A percentile compares a stretch with the other conserved stretches of the same genome.
These are phyloP conservation scores for Rhombomys opimus DNA, from an alignment of 2,113 vertebrate species.

Conservation along the genomic window DNA sequence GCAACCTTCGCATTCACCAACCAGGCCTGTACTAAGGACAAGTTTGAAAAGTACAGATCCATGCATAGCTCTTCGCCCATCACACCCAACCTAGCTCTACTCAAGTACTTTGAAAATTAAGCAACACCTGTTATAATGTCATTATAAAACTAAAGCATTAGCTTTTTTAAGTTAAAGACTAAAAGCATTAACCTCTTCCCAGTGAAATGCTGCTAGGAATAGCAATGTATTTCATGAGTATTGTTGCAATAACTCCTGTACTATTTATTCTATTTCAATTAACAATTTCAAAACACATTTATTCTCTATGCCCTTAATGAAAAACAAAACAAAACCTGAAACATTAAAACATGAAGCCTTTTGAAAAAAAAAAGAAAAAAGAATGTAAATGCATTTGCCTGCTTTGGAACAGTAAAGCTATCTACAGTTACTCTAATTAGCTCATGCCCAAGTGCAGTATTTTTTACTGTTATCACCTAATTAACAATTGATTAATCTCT, in stretches of 20 bases:
- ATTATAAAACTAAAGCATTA: not conserved
- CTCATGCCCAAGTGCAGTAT: not conserved
- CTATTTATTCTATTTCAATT: not conserved
- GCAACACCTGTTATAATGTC: not conserved
- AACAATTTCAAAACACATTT: not conserved
- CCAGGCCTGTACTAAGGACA: not conserved
- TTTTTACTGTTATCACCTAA: constrained; percentile 27
- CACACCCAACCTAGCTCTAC: not conserved
- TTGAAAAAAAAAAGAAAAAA: not conserved
- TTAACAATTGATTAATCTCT: constrained; percentile 42
- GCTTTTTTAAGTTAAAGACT: not conserved
- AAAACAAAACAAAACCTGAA: not conserved
- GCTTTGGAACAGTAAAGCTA: not conserved
- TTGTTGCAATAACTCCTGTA: not conserved
- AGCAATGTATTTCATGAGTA: not conserved
- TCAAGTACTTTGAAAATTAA: not conserved
- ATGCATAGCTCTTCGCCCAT: not conserved
- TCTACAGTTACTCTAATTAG: constrained; percentile 12
- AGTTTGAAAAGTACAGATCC: not conserved
- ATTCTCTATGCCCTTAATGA: not conserved
- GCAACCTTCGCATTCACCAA: not conserved
- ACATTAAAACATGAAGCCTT: not conserved
- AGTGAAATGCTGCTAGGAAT: not conserved
- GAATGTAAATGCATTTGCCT: not conserved
- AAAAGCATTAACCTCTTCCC: not conserved